phyloP scores from a whole-genome alignment of 2,888 invertebrate genomes.

The Lomographa bimaculata region DNA sequence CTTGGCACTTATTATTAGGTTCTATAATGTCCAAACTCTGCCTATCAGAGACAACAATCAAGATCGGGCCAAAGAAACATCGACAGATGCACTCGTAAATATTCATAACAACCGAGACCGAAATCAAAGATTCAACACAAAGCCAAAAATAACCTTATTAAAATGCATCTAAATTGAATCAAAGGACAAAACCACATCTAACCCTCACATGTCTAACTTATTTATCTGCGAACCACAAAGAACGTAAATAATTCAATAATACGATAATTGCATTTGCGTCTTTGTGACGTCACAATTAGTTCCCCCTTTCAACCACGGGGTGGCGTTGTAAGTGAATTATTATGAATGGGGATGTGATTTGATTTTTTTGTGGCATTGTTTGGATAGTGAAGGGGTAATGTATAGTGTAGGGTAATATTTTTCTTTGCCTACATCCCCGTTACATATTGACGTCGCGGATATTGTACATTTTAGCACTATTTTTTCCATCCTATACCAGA shows the following conservation, averaged over 20 bases:
- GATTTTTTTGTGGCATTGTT: conserved; percentile 26
- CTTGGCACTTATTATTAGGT: no score
- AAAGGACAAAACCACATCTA: not conserved
- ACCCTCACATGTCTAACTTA: conserved; percentile 15
- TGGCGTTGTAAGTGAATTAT: conserved; percentile 48
- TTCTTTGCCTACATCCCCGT: no score
- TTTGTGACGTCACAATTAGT: conserved; percentile 67
- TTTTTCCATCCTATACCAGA: no score
- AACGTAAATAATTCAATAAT: conserved; percentile 68
- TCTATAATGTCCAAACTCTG: no score
- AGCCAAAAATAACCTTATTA: conserved; percentile 11
- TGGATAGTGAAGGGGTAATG: conserved; percentile 13
- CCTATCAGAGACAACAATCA: no score
- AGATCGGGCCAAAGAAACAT: no score
- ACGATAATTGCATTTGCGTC: conserved; percentile 60
- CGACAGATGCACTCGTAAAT: no score
- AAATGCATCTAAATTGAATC: conserved; percentile 14
- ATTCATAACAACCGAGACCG: not conserved
- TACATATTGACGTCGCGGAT: no score
- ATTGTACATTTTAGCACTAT: no score
- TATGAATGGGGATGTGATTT: conserved; percentile 21
- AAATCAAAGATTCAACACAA: not conserved
- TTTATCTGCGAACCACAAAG: conserved; percentile 48
- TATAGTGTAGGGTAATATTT: no score
- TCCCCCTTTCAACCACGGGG: conserved; percentile 37